A percentile compares a stretch with the other conserved stretches of the same genome.
phyloP scores from a whole-genome alignment of 2,888 invertebrate genomes.

The Caenorhabditis angaria region DNA sequence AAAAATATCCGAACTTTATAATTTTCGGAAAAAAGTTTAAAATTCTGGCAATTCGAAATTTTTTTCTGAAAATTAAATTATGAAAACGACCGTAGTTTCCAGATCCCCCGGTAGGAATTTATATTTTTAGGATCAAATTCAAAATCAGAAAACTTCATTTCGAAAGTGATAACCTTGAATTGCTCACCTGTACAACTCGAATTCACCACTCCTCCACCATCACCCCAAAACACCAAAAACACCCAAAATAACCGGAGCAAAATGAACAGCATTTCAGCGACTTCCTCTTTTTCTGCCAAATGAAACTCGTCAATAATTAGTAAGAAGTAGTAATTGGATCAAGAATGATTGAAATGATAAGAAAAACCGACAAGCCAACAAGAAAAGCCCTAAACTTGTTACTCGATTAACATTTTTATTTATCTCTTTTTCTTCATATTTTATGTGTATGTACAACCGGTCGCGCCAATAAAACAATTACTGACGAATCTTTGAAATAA shows the following conservation, averaged over 20 bases:
- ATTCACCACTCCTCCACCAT: not conserved
- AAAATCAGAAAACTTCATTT: too few species aligned
- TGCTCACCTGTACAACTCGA: not conserved
- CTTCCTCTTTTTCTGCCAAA: not conserved
- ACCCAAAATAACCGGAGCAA: not conserved
- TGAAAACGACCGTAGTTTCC: too few species aligned
- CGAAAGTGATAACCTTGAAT: too few species aligned
- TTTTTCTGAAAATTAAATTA: too few species aligned
- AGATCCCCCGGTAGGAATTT: too few species aligned
- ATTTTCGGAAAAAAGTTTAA: too few species aligned
- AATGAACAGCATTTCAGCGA: not conserved
- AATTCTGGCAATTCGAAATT: too few species aligned
- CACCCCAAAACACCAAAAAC: not conserved
- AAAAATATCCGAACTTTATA: too few species aligned
- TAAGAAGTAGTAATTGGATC: not conserved
- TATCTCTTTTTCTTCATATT: not conserved
- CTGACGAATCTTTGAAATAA: not conserved
- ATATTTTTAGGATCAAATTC: too few species aligned
- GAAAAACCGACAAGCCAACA: not conserved
- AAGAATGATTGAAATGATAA: not conserved
- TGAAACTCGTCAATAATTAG: not conserved
- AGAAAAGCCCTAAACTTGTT: not conserved
- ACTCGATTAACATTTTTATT: not conserved
- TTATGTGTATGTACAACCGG: conserved; percentile 4
- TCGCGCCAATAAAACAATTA: not conserved